Evolutionary conservation across 2,113 vertebrate species (phyloP).

Genomic region (Etheostoma spectabile): DNA sequence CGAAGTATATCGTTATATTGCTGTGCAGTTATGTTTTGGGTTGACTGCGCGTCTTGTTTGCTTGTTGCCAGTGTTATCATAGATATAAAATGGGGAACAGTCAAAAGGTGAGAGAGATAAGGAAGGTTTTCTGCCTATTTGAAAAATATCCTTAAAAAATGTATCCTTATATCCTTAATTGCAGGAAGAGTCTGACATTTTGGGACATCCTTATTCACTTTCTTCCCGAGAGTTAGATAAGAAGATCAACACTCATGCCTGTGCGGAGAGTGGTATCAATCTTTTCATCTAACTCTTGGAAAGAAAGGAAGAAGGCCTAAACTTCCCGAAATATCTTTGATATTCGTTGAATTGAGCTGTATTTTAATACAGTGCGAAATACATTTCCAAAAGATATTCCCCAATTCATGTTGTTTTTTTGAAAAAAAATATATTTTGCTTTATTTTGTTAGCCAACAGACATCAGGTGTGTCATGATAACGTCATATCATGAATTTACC

Average conservation of each 20-base stretch:
- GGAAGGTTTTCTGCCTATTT: not conserved
- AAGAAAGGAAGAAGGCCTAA: not conserved
- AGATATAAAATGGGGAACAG: conserved; percentile 31
- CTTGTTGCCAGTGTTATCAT: conserved; percentile 36
- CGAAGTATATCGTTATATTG: conserved; percentile 37
- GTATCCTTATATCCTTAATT: not conserved
- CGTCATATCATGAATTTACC: not conserved
- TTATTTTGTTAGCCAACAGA: not conserved
- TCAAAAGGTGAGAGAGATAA: conserved; percentile 15
- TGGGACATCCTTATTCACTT: not conserved
- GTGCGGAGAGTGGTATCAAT: too few relatives aligned
- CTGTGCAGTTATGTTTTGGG: conserved; percentile 37
- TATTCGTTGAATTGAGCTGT: not conserved
- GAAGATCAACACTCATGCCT: not conserved
- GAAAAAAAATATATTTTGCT: not conserved
- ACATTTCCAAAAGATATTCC: not conserved
- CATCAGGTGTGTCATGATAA: not conserved
- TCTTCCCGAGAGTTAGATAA: not conserved
- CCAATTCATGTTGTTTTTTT: not conserved
- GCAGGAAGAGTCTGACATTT: not conserved
- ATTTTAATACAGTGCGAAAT: not conserved
- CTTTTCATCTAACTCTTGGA: not conserved
- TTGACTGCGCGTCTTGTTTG: conserved; percentile 37
- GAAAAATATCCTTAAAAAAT: not conserved
- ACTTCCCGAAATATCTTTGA: not conserved